A percentile compares a stretch with the other conserved stretches of the same genome.
Conservation (phyloP, 2,797 vertebrate genomes). For the Mus minutoides region DNA sequence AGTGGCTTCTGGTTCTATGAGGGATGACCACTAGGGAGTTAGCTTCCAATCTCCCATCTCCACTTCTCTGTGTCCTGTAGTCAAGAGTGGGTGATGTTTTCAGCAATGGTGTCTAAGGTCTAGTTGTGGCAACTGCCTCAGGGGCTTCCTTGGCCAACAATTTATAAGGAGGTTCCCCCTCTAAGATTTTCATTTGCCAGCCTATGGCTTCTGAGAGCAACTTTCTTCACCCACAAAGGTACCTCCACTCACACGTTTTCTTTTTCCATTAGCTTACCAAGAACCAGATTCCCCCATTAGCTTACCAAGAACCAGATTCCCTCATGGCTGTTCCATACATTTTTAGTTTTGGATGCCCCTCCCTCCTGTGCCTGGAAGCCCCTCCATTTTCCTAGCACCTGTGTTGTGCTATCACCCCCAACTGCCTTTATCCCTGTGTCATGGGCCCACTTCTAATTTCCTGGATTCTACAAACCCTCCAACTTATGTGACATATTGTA, state of each 20-base stretch:
- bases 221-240: background rate
- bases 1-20: background rate
- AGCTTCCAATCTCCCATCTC: background rate
- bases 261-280: background rate
- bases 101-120: background rate
- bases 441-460: background rate
- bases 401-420: background rate
- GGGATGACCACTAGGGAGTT: background rate
- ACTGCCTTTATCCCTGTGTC: too few relatives aligned
- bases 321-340: background rate
- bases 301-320: background rate
- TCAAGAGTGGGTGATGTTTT: too few relatives aligned
- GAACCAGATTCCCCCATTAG: background rate
- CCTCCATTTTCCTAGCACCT: background rate
- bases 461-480: background rate
- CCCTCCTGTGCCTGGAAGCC: background rate
- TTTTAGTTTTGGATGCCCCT: background rate
- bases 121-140: background rate
- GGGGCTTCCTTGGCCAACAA: background rate
- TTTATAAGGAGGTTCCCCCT: background rate
- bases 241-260: background rate
- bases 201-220: background rate
- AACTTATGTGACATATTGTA: background rate
- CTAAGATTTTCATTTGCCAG: background rate
- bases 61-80: background rate